Evolutionary conservation across 2,797 vertebrate species (phyloP).

Genomic region (Danio kyathit): DNA sequence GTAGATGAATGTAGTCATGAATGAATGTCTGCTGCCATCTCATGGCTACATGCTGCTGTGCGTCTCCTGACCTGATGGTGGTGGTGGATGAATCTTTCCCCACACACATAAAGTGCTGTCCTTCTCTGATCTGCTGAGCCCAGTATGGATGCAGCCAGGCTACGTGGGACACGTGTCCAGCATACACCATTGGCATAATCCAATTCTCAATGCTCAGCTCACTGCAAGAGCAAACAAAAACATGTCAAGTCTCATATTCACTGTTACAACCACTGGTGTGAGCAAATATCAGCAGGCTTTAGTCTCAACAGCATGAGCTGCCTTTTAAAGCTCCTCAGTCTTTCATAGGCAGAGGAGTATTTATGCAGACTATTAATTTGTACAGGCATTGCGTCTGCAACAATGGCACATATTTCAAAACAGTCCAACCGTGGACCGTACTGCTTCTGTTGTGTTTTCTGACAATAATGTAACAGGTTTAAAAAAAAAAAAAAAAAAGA

Average conservation of each 20-base stretch:
- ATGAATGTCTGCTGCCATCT: conserved; percentile 21
- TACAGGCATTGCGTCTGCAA: background rate
- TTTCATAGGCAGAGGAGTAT: background rate
- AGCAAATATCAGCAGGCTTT: background rate
- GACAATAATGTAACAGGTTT: too few relatives aligned
- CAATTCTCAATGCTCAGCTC: conserved; percentile 95
- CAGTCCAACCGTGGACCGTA: too few relatives aligned
- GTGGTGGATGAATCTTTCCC: conserved; percentile 79
- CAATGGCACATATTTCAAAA: background rate
- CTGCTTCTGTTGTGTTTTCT: background rate
- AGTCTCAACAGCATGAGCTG: background rate
- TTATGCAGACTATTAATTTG: background rate
- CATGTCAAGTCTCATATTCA: background rate
- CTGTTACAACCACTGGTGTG: background rate
- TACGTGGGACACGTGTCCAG: conserved; percentile 91
- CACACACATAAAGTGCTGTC: conserved; percentile 78
- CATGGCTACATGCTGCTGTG: conserved; percentile 4
- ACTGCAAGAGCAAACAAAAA: conserved; percentile 72
- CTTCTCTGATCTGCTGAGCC: conserved; percentile 85
- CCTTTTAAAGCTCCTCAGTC: background rate
- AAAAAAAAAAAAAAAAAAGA: too few relatives aligned
- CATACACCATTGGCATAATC: conserved; percentile 97
- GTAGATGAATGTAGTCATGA: too few relatives aligned
- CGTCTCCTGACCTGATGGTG: conserved; percentile 78
- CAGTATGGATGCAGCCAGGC: conserved; percentile 93